Evolutionary conservation across 2,888 invertebrate species (phyloP).

Genomic region (Synergus laeviventris): DNA sequence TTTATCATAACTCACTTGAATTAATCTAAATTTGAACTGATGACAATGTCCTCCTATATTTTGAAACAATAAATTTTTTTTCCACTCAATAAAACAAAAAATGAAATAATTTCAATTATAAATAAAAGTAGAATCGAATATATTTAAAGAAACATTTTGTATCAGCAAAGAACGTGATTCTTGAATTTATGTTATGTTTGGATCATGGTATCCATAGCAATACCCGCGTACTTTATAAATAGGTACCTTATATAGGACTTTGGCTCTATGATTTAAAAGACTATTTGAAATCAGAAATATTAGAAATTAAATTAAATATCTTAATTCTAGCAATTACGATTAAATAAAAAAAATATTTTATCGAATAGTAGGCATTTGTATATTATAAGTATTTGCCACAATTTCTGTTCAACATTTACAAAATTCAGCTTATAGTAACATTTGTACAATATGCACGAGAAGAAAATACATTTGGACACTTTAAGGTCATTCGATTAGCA

Average conservation of each 20-base stretch:
- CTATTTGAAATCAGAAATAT: background rate
- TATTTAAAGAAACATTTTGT: background rate
- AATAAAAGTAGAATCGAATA: background rate
- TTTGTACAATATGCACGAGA: constrained; percentile 26
- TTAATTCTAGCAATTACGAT: too few relatives aligned
- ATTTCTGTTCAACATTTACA: constrained; percentile 23
- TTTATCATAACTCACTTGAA: background rate
- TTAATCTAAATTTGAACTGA: background rate
- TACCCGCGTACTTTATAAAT: background rate
- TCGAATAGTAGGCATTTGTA: constrained; percentile 14
- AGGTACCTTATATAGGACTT: background rate
- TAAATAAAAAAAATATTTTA: background rate
- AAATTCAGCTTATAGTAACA: constrained; percentile 30
- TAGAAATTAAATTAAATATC: background rate
- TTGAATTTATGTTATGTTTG: background rate
- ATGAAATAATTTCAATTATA: background rate
- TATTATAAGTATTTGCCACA: constrained; percentile 28
- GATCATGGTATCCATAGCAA: constrained; percentile 20
- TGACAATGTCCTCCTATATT: background rate
- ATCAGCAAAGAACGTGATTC: background rate
- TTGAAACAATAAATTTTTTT: background rate
- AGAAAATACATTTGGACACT: constrained; percentile 15
- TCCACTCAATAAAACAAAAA: background rate
- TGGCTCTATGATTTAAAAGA: background rate
- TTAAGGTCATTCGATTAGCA: constrained; percentile 13